Percentiles rank a stretch among this genome's conserved stretches.
phyloP scores from a whole-genome alignment of 2,888 invertebrate species.

The Priapulus caudatus region DNA sequence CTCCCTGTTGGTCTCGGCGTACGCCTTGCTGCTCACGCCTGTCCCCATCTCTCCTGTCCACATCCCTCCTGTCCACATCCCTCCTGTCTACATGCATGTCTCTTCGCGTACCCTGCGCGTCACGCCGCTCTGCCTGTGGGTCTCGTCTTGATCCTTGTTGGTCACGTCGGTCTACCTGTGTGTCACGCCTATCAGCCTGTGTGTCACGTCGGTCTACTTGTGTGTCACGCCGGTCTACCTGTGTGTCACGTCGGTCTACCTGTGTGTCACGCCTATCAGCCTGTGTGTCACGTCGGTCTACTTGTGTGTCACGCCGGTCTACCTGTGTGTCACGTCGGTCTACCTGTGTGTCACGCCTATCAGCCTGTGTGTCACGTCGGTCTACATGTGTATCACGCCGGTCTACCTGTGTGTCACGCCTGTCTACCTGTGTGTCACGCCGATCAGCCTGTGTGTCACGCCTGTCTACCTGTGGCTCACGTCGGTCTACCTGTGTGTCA shows the following conservation, averaged over 20 bases:
- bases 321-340: no score
- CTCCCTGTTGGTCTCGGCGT: no score
- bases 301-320: no score
- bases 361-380: no score
- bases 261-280: constrained; percentile 12
- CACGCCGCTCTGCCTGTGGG: constrained; percentile 10
- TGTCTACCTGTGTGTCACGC: no score
- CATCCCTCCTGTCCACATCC: constrained; percentile 7
- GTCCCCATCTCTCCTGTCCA: neutral
- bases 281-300: constrained; percentile 18
- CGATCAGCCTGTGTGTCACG: no score
- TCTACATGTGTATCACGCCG: no score
- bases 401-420: no score
- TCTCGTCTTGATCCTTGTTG: constrained; percentile 10
- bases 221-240: constrained; percentile 4
- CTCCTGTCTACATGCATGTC: constrained; percentile 33
- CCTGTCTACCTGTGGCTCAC: no score
- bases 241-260: neutral
- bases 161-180: constrained; percentile 15
- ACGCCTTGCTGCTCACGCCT: neutral
- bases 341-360: no score
- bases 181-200: neutral
- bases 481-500: no score
- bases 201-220: neutral
- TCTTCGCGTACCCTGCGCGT: neutral